Base-by-base conservation (phyloP, 53 echinoderm and acorn worm species). In the Luidia sarsii region DNA sequence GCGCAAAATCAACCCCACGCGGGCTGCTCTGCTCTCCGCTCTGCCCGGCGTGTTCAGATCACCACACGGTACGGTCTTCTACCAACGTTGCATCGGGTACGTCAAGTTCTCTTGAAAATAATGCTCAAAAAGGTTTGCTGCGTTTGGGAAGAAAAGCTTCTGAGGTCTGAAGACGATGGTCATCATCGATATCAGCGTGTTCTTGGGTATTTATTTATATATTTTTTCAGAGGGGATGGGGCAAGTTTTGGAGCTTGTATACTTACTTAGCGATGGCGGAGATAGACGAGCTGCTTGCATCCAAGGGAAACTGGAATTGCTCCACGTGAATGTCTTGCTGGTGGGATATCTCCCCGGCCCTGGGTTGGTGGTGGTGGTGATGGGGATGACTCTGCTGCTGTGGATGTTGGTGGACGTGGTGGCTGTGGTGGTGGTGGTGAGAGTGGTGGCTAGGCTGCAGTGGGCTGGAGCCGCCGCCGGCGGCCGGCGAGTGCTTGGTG, bases 301-400 rank as follows among this genome's bases (percentile, higher is more conserved):
- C 99, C 99, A 99, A 1, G 91, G 94, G 62, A 99, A 99, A 35
- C 86, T 89, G n/a, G 93, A 82, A 28, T 87, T 83, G 46, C 80
- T 88, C 95, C 95, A 95, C 15, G 95, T 92, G 57, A 89, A 95
- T 8, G 95, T 92, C 71, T 95, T 89, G 31, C 82, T 85, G 15
- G 95, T 80, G 1, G 79, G 80, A 80, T 80, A 55, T 36, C 27
- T 68, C 67, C 7, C 37, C 29, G 27, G 68, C 10, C 57, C 68
- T 56, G 35, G 43, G 56, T 7, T 57, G 80, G 23, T 68, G 54
- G 39, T 34, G 64, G 19, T 45, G 52, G n/a, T n/a, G n/a, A n/a
- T n/a, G n/a, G n/a, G n/a, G n/a, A n/a, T n/a, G n/a, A n/a, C n/a
- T 48, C 25, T 21, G 55, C 39, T 29, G 71, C 55, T 48, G 88